Conservation (phyloP, 2,797 vertebrate genomes). For the Catamblyrhynchus diadema region DNA sequence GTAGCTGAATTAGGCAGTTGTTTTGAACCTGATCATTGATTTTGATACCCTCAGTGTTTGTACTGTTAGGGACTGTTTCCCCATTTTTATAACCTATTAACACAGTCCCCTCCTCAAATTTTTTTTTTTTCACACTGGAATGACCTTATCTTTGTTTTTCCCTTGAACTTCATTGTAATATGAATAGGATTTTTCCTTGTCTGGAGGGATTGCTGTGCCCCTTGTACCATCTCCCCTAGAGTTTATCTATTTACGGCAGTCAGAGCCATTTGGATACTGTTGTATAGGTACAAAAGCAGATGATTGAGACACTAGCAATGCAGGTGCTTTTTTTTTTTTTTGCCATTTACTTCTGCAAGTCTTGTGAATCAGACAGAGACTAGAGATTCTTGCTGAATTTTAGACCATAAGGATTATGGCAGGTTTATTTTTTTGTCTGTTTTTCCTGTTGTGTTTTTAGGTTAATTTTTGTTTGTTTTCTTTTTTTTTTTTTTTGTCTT, state of each 20-base stretch:
- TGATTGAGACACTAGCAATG: rapidly evolving
- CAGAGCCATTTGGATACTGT: background rate
- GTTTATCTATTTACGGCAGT: background rate
- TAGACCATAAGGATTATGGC: background rate
- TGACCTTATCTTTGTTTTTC: background rate
- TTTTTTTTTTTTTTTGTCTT: background rate
- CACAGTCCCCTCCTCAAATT: background rate
- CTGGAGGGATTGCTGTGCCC: background rate
- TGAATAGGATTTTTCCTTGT: background rate
- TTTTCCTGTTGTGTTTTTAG: background rate
- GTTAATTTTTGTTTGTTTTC: background rate
- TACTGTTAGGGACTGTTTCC: background rate
- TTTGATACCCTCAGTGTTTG: background rate
- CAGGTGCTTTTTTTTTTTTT: background rate
- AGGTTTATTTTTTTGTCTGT: background rate
- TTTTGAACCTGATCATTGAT: background rate
- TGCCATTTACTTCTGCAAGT: background rate
- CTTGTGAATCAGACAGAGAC: background rate
- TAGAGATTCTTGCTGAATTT: background rate
- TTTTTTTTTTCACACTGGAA: background rate
- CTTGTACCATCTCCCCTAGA: background rate
- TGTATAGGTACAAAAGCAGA: background rate
- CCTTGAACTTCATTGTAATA: background rate
- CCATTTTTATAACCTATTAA: background rate
- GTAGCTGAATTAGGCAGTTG: background rate